Base-by-base conservation (phyloP, 2,888 invertebrate genomes). In the Cryptops parisi region DNA sequence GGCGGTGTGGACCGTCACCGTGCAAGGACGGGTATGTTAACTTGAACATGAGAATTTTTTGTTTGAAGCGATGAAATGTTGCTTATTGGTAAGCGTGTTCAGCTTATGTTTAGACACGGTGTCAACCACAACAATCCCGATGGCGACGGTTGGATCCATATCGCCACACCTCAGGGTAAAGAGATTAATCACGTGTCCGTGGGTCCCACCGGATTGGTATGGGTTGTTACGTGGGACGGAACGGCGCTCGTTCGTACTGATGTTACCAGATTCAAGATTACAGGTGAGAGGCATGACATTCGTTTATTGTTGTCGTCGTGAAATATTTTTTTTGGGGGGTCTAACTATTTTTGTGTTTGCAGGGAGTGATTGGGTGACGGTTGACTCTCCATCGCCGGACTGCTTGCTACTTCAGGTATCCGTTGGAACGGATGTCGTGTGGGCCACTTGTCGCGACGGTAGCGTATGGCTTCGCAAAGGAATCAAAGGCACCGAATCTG, bases 1-100 rank as follows among this genome's bases (percentile, higher is more conserved):
- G 62, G 73, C 83, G 55, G 90, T 94, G 6, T 94, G 93, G 93
- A 86, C 89, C 9, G 85, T 93, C 51, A 93, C 93, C 25, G 84
- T 90, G 27, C 83, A 88, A 65, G 91, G 91, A 51, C 74, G 89
- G 64, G 86, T 83, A 70, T 66, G 64, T 60, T 57, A 1, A 21
- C n/a, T 26, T 21, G 6, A 46, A 43, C 17, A n/a, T n/a, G n/a
- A n/a, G n/a, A n/a, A n/a, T n/a, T n/a, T n/a, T n/a, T n/a, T n/a
- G n/a, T n/a, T n/a, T n/a, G n/a, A n/a, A n/a, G n/a, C n/a, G n/a
- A n/a, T n/a, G n/a, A n/a, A n/a, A n/a, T n/a, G n/a, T n/a, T n/a
- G n/a, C n/a, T n/a, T n/a, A n/a, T n/a, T n/a, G n/a, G n/a, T n/a
- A n/a, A n/a, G n/a, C n/a, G n/a, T n/a, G n/a, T 53, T 17, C 9